Base-by-base conservation (phyloP, 1,140 invertebrate species). In the Sminthurinus signatus region DNA sequence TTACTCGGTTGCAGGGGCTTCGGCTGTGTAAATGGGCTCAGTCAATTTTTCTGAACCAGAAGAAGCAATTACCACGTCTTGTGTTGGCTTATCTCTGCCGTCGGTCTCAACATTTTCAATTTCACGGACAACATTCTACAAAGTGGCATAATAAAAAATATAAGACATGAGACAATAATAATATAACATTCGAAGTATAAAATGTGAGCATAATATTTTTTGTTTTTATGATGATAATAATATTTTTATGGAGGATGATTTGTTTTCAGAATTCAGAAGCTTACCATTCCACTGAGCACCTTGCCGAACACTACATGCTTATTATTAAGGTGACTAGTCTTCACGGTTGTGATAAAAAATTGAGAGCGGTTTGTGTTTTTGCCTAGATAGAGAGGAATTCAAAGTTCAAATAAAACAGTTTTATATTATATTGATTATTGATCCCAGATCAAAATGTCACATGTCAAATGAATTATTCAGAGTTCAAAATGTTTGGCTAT, bases 361-460 rank as follows among this genome's bases (percentile, higher is more conserved):
- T 98, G 94, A 8, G 91, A 95, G 59, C 87, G 90, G 74, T 96
- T 97, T 43, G 88, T 88, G 75, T 96, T 83, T 2, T 85, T 85
- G 4, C n/a, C n/a, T n/a, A n/a, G n/a, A n/a, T n/a, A n/a, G n/a
- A n/a, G n/a, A n/a, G n/a, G n/a, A n/a, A n/a, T n/a, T n/a, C n/a
- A n/a, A n/a, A n/a, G n/a, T n/a, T n/a, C n/a, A n/a, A n/a, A n/a
- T n/a, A n/a, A n/a, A n/a, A n/a, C n/a, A n/a, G n/a, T n/a, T n/a
- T n/a, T n/a, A n/a, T n/a, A n/a, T n/a, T n/a, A n/a, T n/a, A n/a
- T n/a, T n/a, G n/a, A n/a, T n/a, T n/a, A n/a, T n/a, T n/a, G n/a
- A n/a, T n/a, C n/a, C n/a, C n/a, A n/a, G n/a, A n/a, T n/a, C n/a
- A n/a, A n/a, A n/a, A n/a, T n/a, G n/a, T n/a, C n/a, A n/a, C n/a